Conservation (phyloP, 2,797 vertebrate genomes). For the Alcedo atthis region DNA sequence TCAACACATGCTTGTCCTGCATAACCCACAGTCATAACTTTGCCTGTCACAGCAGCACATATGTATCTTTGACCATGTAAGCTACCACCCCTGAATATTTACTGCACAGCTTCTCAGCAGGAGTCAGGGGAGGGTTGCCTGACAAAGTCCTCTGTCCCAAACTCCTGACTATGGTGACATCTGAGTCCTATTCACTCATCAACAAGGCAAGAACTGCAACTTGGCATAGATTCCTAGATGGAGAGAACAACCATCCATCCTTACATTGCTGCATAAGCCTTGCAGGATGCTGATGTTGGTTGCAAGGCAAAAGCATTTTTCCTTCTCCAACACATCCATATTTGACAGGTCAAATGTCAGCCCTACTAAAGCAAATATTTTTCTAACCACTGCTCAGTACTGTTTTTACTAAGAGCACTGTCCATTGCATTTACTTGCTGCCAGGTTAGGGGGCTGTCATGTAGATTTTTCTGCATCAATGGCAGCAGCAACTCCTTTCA, state of each 20-base stretch:
- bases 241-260: neutral
- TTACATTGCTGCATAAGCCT: neutral
- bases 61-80: neutral
- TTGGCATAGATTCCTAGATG: neutral
- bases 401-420: neutral
- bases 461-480: slow-evolving; percentile 43
- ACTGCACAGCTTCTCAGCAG: neutral
- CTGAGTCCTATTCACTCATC: neutral
- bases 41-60: neutral
- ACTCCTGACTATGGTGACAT: neutral
- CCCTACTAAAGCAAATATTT: neutral
- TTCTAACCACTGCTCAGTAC: neutral
- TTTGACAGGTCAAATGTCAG: neutral
- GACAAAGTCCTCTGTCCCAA: neutral
- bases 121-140: neutral
- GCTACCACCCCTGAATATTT: neutral
- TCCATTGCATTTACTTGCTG: neutral
- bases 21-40: neutral
- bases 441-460: slow-evolving; percentile 36
- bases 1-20: neutral
- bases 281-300: neutral
- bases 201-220: neutral
- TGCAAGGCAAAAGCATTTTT: neutral
- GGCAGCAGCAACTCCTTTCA: slow-evolving; percentile 1
- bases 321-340: neutral